Evolutionary conservation across 2,113 vertebrate genomes (phyloP), one percentile per base, ranked within the genome.

Genomic region (Muscicapa adusta): DNA sequence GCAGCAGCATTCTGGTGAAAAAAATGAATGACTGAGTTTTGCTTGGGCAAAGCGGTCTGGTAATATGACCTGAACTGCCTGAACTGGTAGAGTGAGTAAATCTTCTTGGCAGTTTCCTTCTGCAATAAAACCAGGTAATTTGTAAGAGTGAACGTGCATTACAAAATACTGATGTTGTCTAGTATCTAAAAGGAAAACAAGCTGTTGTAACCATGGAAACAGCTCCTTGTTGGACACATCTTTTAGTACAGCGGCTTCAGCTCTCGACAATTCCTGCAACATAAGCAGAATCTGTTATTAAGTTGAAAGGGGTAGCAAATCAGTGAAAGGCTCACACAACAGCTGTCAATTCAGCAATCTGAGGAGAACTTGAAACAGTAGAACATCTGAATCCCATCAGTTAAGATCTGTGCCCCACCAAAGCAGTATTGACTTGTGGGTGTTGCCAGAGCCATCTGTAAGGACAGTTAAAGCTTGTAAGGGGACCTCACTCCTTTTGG

Each of bases 271-370:
- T 25, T 26, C 16, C 43, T 36, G 9, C 47, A 38, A 38, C 34
- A 38, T 51, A 51, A 51, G 33, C 9, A 70, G 26, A 51, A 12
- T 51, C 34, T 12, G 34, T 38, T 29, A 51, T 70, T 7, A 68
- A 11, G 5, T 50, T 50, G 8, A 70, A 29, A 15, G 33, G 19
- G 4, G 25, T 15, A 14, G 9, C 6, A 29, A 29, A 68, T 29
- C 3, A 1, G 9, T 51, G 34, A 53, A 23, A 53, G 10, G 10
- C 48, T 9, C 10, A 0, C 3, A 40, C 34, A 31, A 40, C 28
- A 40, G 48, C 28, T 51, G 48, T 26, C 18, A 38, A 31, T 51
- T 70, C 34, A 31, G 8, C 11, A 70, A 31, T 31, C 26, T 51
- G 34, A 31, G 10, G 34, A 12, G 34, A 70, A 51, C 34, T 20